Conservation (phyloP, 1,140 invertebrate genomes). For the Drosophila kohkoa region DNA sequence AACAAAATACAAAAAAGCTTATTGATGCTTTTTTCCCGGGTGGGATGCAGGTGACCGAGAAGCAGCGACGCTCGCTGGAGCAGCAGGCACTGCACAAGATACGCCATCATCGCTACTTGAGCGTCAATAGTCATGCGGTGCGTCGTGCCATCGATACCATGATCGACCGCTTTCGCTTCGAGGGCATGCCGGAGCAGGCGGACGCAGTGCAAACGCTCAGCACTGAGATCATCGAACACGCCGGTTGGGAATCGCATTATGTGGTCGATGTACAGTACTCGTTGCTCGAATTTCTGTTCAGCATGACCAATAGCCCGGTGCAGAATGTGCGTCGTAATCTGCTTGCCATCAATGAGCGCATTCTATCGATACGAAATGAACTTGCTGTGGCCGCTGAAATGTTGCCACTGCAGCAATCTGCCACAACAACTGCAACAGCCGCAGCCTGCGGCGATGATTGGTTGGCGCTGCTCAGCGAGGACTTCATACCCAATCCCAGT, state of each 20-base stretch:
- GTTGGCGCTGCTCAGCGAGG: constrained; percentile 48
- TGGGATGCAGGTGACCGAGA: constrained; percentile 14
- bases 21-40: neutral
- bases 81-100: constrained; percentile 55
- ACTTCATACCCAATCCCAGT: constrained; percentile 17
- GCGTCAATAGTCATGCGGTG: constrained; percentile 60
- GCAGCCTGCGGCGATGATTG: constrained; percentile 22
- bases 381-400: neutral
- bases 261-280: constrained; percentile 66
- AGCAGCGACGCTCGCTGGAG: constrained; percentile 39
- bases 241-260: constrained; percentile 42
- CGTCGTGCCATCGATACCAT: constrained; percentile 58
- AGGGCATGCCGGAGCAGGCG: constrained; percentile 57
- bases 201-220: constrained; percentile 48
- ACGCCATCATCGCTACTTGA: constrained; percentile 48
- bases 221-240: constrained; percentile 48
- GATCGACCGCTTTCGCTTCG: constrained; percentile 63
- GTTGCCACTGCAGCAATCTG: no score
- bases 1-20: neutral
- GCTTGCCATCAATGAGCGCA: constrained; percentile 23
- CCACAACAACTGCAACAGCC: neutral
- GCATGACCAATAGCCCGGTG: constrained; percentile 60
- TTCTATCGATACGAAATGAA: neutral
- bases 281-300: constrained; percentile 72
- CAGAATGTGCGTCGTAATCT: constrained; percentile 60